Evolutionary conservation across 1,140 invertebrate species (phyloP).

Genomic region (Aplysia californica): DNA sequence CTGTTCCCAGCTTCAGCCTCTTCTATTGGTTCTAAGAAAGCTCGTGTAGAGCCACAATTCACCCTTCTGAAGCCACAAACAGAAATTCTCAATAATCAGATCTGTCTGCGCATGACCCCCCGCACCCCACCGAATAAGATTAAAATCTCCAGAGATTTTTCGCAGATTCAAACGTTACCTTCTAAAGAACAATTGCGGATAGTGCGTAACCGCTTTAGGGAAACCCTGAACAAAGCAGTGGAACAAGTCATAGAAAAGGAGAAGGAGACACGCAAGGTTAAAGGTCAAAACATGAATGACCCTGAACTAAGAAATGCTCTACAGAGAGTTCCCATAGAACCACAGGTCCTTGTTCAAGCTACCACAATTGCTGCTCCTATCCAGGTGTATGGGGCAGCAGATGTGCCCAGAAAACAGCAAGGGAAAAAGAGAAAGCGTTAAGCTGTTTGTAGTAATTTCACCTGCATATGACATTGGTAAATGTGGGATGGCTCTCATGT

Average conservation of each 20-base stretch:
- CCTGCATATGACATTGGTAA: too few species aligned
- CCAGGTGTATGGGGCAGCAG: neutral
- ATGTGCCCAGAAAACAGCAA: neutral
- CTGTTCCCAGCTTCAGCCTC: too few species aligned
- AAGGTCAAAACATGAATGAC: neutral
- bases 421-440: neutral
- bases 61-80: constrained; percentile 19
- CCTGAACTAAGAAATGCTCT: constrained; percentile 2
- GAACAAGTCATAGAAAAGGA: constrained; percentile 19
- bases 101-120: constrained; percentile 20
- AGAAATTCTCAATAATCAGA: constrained; percentile 23
- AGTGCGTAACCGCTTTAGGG: constrained; percentile 24
- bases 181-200: constrained; percentile 27
- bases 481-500: too few species aligned
- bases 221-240: constrained; percentile 23
- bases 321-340: constrained; percentile 8
- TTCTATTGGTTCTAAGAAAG: constrained; percentile 10
- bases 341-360: too few species aligned
- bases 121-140: constrained; percentile 20
- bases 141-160: constrained; percentile 27
- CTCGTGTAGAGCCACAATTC: constrained; percentile 16
- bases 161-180: constrained; percentile 26
- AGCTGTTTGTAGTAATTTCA: too few species aligned
- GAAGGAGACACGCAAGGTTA: neutral
- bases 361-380: too few species aligned